These are phyloP conservation scores for Byasa hedistus DNA, from an alignment of 2,888 invertebrate genomes.

Conservation along the genomic window DNA sequence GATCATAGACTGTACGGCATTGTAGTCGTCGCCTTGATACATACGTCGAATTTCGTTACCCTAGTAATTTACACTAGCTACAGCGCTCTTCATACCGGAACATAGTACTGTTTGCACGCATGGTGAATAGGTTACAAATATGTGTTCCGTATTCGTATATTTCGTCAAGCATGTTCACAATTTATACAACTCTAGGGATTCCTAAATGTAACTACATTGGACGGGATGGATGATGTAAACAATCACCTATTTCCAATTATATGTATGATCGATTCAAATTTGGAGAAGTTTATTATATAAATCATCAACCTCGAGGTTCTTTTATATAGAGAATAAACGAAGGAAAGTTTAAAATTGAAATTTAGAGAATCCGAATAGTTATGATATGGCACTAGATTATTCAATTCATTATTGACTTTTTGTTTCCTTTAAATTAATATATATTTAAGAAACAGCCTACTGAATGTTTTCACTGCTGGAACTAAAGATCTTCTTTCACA, in stretches of 20 bases:
- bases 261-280: slow-evolving; percentile 42
- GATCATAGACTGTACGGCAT: too few species aligned
- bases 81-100: too few species aligned
- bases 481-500: too few species aligned
- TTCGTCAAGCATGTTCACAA: slow-evolving; percentile 32
- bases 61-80: too few species aligned
- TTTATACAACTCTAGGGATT: slow-evolving; percentile 43
- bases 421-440: too few species aligned
- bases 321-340: background rate
- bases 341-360: background rate
- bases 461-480: too few species aligned
- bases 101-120: too few species aligned
- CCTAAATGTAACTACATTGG: slow-evolving; percentile 55
- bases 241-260: slow-evolving; percentile 44
- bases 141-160: background rate
- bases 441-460: too few species aligned
- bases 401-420: background rate
- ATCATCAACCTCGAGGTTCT: too few species aligned
- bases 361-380: background rate
- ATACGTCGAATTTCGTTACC: too few species aligned
- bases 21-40: too few species aligned
- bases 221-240: slow-evolving; percentile 52
- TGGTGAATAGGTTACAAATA: background rate
- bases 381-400: background rate
- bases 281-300: too few species aligned